Evolutionary conservation across 2,888 invertebrate genomes (phyloP), one percentile per base, ranked within the genome.

Genomic region (Steinernema carpocapsae): DNA sequence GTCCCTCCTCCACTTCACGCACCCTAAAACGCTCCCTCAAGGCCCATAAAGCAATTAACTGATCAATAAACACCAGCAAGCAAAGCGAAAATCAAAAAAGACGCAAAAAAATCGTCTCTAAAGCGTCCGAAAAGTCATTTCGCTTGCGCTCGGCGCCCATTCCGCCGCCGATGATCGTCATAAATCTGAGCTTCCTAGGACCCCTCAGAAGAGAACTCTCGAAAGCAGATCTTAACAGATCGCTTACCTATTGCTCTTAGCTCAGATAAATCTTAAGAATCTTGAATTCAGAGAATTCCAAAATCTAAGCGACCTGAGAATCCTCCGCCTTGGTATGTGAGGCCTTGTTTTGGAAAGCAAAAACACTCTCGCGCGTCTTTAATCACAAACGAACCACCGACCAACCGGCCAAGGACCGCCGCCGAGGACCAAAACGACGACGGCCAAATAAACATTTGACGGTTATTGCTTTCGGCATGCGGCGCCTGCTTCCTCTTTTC

Each of bases 371-470:
- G 56, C 56, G 56, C 26, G 6, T 19, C 56, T 56, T 56, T 56
- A 56, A 56, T 56, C 24, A 26, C 56, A 56, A 56, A 56, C n/a
- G 56, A 56, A 56, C 26, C 24, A 22, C 26, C 56, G 48, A 48
- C 17, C n/a, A 48, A 6, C 48, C n/a, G 48, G 48, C 48, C 48
- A 43, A 43, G 10, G 43, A 14, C 10, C 14, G 43, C 10, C 43
- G 43, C 10, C 43, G 48, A 48, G 48, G 48, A 48, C 48, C 19
- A 48, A n/a, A n/a, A n/a, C n/a, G n/a, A n/a, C 10, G 10, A 14
- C 56, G 56, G 24, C 24, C 56, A 56, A 56, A 56, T 56, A 56
- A 56, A 56, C 56, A 56, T 56, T 56, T 56, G 56, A 56, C 56
- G 56, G 56, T 56, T 56, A 56, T 56, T 56, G 56, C 56, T 24